Evolutionary conservation across 2,797 vertebrate genomes (phyloP).

Genomic region (Falco novaeseelandiae): DNA sequence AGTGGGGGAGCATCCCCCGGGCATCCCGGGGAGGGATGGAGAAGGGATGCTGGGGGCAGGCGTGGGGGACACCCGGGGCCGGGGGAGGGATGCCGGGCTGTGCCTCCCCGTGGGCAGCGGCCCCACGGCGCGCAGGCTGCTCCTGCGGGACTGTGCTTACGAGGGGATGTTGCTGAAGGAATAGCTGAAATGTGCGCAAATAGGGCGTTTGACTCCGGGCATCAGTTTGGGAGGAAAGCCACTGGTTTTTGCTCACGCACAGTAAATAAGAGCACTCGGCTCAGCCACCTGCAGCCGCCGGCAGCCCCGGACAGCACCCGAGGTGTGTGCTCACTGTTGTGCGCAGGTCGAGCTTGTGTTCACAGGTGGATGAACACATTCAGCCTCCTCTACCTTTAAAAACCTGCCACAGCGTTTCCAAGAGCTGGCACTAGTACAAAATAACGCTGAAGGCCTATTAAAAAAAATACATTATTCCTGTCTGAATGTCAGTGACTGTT

Average conservation of each 20-base stretch:
- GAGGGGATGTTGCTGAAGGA: neutral
- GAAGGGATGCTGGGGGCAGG: neutral
- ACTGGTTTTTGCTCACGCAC: rapidly evolving
- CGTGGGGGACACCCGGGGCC: no score
- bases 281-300: neutral
- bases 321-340: neutral
- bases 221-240: no score
- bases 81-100: no score
- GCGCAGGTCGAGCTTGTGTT: neutral
- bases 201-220: no score
- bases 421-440: neutral
- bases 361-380: neutral
- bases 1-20: neutral
- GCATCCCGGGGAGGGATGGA: neutral
- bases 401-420: rapidly evolving
- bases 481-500: neutral
- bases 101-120: no score
- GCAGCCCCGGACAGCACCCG: neutral
- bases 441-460: neutral
- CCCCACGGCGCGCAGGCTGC: no score
- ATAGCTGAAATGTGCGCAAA: neutral
- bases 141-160: no score
- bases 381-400: neutral
- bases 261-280: neutral
- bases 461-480: rapidly evolving